Evolutionary conservation across 1,140 invertebrate genomes (phyloP).

Genomic region (Steinernema khuongi): DNA sequence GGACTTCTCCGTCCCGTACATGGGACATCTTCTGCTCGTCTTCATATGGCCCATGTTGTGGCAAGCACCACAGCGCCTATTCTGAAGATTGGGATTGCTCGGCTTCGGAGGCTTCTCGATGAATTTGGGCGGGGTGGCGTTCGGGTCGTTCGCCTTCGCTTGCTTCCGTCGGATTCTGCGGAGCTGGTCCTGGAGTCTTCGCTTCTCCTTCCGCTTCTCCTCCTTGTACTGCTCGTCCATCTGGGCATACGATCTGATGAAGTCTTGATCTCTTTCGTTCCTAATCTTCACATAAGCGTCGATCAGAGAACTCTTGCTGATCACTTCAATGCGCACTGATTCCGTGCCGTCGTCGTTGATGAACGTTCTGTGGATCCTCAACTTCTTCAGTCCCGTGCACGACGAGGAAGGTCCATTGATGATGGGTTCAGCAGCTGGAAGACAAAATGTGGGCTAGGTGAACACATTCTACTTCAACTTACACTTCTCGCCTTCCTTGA

Average conservation of each 20-base stretch:
- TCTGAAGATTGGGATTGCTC: constrained; percentile 60
- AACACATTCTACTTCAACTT: no score
- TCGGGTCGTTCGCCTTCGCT: constrained; percentile 67
- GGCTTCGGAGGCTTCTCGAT: constrained; percentile 73
- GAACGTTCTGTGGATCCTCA: constrained; percentile 92
- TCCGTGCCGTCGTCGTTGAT: constrained; percentile 80
- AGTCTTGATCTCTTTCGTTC: constrained; percentile 85
- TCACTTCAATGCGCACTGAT: constrained; percentile 86
- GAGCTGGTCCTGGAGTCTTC: constrained; percentile 90
- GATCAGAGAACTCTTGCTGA: constrained; percentile 84
- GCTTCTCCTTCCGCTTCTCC: constrained; percentile 90
- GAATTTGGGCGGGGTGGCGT: constrained; percentile 45
- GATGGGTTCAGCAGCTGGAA: background rate
- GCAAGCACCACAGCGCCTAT: constrained; percentile 90
- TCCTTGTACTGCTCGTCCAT: constrained; percentile 58
- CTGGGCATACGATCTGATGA: constrained; percentile 66
- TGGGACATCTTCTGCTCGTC: constrained; percentile 90
- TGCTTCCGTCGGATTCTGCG: constrained; percentile 83
- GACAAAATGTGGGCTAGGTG: no score
- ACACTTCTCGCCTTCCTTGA: constrained; percentile 23
- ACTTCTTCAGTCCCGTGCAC: constrained; percentile 64
- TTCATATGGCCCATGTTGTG: constrained; percentile 75
- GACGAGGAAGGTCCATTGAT: background rate
- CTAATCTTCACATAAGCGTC: constrained; percentile 93
- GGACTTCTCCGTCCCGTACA: constrained; percentile 69